Conservation (phyloP, 2,797 vertebrate species). For the Mus minutoides region DNA sequence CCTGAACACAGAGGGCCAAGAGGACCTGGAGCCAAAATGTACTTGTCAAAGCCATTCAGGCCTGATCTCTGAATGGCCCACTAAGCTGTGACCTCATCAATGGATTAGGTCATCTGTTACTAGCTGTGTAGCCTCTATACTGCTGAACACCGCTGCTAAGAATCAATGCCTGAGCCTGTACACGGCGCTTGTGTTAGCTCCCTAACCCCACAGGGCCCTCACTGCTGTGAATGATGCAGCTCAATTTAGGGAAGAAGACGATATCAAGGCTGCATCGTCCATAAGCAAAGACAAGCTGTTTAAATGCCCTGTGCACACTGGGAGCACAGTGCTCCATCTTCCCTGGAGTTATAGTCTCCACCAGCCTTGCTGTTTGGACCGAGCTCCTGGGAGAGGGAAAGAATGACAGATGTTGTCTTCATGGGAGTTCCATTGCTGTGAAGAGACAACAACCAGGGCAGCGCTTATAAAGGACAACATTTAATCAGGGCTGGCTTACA, state of each 20-base stretch:
- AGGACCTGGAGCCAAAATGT: neutral
- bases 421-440: neutral
- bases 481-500: neutral
- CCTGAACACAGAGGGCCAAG: too few relatives aligned
- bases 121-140: neutral
- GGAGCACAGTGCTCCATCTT: too few relatives aligned
- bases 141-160: neutral
- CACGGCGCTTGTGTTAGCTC: fast-evolving
- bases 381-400: neutral
- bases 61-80: neutral
- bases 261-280: neutral
- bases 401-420: neutral
- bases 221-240: too few relatives aligned
- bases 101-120: neutral
- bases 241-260: neutral
- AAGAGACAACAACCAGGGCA: neutral
- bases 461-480: neutral
- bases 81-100: neutral
- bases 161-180: too few relatives aligned
- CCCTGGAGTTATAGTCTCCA: neutral
- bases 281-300: fast-evolving
- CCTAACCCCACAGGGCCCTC: neutral
- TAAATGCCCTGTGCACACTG: neutral
- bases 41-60: too few relatives aligned
- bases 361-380: neutral